phyloP scores from a whole-genome alignment of 2,888 invertebrate genomes.

The Galerucella pusilla region DNA sequence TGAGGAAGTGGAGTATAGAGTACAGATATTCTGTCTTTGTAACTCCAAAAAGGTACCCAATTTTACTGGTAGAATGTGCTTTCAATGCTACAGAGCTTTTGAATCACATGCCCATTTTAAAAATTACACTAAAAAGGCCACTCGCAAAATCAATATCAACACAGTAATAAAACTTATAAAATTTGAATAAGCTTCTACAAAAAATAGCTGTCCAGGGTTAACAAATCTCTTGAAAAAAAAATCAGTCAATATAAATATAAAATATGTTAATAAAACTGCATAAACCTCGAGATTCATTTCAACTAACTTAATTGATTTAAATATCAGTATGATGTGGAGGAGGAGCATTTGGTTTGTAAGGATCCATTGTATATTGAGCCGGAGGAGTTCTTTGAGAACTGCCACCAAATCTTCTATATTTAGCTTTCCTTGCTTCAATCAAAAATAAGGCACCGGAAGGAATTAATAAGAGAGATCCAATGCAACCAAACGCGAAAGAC shows the following conservation, averaged over 20 bases:
- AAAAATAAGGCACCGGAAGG: slow-evolving; percentile 84
- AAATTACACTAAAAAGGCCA: too few species aligned
- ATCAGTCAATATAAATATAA: neutral
- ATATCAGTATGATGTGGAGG: slow-evolving; percentile 73
- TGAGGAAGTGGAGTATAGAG: too few species aligned
- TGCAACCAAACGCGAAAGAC: slow-evolving; percentile 89
- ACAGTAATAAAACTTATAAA: neutral
- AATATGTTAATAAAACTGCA: neutral
- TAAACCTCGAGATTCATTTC: neutral
- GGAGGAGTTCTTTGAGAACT: slow-evolving; percentile 70
- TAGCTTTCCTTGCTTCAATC: slow-evolving; percentile 83
- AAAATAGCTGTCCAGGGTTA: too few species aligned
- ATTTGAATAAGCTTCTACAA: neutral
- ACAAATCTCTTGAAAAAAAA: too few species aligned
- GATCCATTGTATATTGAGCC: slow-evolving; percentile 74
- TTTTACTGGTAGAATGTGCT: too few species aligned
- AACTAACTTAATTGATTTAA: slow-evolving; percentile 56
- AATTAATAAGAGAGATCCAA: slow-evolving; percentile 80
- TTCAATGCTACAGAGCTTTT: too few species aligned
- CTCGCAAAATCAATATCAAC: neutral
- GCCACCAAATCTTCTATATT: slow-evolving; percentile 78
- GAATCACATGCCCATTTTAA: too few species aligned
- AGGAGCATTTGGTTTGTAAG: slow-evolving; percentile 67
- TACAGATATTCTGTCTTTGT: too few species aligned
- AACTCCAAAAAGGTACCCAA: too few species aligned